A percentile compares a stretch with the other conserved stretches of the same genome.
phyloP scores from a whole-genome alignment of 2,113 vertebrate species.

The Cichladusa arquata region DNA sequence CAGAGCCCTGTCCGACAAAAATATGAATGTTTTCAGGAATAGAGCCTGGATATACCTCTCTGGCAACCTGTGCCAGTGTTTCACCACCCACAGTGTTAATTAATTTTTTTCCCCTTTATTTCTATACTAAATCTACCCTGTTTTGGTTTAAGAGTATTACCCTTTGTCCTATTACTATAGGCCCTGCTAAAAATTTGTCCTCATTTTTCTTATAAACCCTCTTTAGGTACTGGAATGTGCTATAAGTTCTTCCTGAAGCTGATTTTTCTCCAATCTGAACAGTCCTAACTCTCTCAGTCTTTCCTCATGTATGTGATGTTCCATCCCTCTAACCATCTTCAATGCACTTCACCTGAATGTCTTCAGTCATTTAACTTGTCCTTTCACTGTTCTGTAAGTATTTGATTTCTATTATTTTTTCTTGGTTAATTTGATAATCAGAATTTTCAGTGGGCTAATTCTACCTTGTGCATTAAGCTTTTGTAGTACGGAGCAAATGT shows the following conservation, averaged over 20 bases:
- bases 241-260: background rate
- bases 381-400: background rate
- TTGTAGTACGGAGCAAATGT: background rate
- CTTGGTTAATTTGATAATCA: background rate
- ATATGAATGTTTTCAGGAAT: background rate
- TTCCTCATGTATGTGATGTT: background rate
- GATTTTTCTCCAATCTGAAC: background rate
- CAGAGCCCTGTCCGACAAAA: background rate
- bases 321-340: background rate
- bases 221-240: background rate
- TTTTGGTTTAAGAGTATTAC: background rate
- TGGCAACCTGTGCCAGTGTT: background rate
- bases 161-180: rapidly evolving
- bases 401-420: background rate
- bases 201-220: background rate
- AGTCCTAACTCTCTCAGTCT: rapidly evolving
- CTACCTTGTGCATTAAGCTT: background rate
- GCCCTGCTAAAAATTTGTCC: background rate
- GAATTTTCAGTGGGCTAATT: background rate
- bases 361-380: background rate
- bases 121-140: background rate
- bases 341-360: background rate
- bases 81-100: background rate
- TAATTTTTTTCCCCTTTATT: background rate
- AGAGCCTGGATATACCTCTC: background rate